A percentile compares a stretch with the other conserved stretches of the same genome.
phyloP scores from a whole-genome alignment of 2,113 vertebrate species.

The Eleginops maclovinus region DNA sequence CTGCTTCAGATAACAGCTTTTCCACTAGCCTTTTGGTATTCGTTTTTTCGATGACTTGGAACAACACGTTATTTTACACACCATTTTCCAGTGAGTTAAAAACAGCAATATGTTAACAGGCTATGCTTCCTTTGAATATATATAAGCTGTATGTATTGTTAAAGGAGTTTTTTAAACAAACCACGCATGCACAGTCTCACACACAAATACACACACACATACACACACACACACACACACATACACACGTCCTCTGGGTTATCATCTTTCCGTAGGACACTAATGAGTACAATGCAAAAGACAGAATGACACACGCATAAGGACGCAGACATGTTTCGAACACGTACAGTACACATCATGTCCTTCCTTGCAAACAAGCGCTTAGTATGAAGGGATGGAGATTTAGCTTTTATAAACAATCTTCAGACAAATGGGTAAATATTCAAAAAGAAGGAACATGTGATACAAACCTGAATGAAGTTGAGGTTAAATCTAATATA shows the following conservation, averaged over 20 bases:
- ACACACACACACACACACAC: not conserved
- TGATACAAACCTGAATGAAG: too few relatives aligned
- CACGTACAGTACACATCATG: conserved; percentile 1
- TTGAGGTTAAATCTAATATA: too few relatives aligned
- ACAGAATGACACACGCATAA: conserved; percentile 1
- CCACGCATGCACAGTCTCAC: not conserved
- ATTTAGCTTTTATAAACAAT: not conserved
- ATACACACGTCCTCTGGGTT: conserved; percentile 1
- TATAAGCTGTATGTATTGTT: conserved; percentile 2
- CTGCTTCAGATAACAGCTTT: not conserved
- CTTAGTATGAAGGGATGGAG: not conserved
- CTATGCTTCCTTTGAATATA: not conserved
- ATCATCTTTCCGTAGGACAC: conserved; percentile 23
- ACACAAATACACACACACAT: not conserved
- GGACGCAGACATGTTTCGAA: conserved; percentile 7
- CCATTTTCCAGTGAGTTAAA: not conserved
- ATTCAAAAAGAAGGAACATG: not conserved
- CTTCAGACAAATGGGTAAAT: not conserved
- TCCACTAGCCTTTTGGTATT: not conserved
- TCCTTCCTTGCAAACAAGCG: conserved; percentile 7
- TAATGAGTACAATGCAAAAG: conserved; percentile 23
- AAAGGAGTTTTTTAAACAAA: not conserved
- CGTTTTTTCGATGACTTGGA: not conserved
- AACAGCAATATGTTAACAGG: not conserved
- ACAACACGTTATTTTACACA: too few relatives aligned